Evolutionary conservation across 2,797 vertebrate species (phyloP).

Genomic region (Onychomys leucogaster): DNA sequence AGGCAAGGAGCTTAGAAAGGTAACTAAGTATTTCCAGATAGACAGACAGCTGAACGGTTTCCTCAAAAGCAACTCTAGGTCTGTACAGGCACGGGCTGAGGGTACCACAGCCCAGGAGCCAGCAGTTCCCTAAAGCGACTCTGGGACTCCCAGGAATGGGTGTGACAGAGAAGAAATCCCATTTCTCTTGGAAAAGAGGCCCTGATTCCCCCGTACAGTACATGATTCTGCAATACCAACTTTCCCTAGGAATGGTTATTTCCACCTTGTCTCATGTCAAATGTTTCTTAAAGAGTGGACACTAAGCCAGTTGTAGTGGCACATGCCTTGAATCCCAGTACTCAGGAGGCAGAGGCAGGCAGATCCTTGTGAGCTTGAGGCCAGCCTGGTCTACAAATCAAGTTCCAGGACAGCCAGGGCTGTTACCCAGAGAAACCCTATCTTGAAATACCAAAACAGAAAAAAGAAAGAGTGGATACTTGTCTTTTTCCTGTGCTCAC

Average conservation of each 20-base stretch:
- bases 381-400: not conserved
- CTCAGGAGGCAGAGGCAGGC: not conserved
- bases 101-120: not conserved
- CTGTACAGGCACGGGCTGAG: not conserved
- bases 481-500: not conserved
- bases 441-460: not conserved
- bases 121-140: not conserved
- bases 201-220: not conserved
- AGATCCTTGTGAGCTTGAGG: not conserved
- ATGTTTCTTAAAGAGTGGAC: not conserved
- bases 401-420: not conserved
- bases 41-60: not conserved
- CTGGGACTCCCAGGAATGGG: not conserved
- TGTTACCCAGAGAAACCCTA: not conserved
- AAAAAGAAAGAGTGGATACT: not conserved
- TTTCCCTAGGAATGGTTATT: not conserved
- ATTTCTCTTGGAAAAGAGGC: slow-evolving; percentile 19
- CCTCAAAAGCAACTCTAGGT: not conserved
- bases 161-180: not conserved
- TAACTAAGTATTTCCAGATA: not conserved
- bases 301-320: not conserved
- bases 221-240: not conserved
- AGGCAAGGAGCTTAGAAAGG: not conserved
- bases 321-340: not conserved
- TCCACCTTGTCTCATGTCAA: not conserved